Evolutionary conservation across 2,797 vertebrate genomes (phyloP).

Genomic region (Parambassis ranga): DNA sequence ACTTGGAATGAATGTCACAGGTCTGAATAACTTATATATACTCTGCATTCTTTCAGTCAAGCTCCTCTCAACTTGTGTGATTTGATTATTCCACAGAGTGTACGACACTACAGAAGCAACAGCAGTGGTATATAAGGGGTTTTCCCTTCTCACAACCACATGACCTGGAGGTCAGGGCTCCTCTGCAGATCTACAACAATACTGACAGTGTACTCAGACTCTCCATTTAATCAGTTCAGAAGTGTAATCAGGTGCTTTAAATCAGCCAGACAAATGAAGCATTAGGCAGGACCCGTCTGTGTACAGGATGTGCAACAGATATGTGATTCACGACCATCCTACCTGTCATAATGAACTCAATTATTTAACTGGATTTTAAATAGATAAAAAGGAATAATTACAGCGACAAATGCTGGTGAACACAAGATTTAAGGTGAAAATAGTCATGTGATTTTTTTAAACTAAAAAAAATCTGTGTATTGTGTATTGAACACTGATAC

Average conservation of each 20-base stretch:
- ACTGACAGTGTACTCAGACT: conserved; percentile 47
- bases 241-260: conserved; percentile 62
- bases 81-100: not conserved
- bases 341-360: not conserved
- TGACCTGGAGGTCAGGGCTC: conserved; percentile 22
- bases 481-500: not conserved
- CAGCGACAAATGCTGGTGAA: not conserved
- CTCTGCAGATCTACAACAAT: conserved; percentile 37
- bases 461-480: not conserved
- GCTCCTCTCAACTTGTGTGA: too few relatives aligned
- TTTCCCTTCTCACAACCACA: conserved; percentile 32
- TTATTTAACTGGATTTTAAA: not conserved
- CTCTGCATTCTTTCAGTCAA: not conserved
- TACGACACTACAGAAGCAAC: not conserved
- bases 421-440: not conserved
- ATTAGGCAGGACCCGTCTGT: conserved; percentile 11
- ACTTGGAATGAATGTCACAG: not conserved
- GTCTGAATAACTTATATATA: not conserved
- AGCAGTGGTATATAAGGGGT: conserved; percentile 2
- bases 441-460: not conserved
- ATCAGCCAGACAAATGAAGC: conserved; percentile 44
- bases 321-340: not conserved
- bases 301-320: conserved; percentile 30
- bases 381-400: not conserved
- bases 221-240: conserved; percentile 45